A percentile compares a stretch with the other conserved stretches of the same genome.
Conservation (phyloP, 2,113 vertebrate species). For the Melanocharis versteri region DNA sequence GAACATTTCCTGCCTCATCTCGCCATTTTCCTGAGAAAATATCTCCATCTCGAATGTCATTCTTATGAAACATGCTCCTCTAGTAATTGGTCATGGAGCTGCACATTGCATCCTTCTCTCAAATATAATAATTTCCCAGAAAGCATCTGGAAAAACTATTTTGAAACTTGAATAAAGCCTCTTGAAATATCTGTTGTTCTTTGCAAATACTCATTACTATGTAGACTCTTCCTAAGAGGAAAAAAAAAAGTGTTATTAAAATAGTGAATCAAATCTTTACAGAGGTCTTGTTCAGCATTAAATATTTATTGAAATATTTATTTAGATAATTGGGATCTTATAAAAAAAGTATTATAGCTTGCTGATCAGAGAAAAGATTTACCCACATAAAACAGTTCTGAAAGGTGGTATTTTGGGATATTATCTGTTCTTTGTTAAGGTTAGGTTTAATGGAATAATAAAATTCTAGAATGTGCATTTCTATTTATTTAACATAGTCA, state of each 20-base stretch:
- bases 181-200: conserved; percentile 13
- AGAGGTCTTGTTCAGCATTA: not conserved
- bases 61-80: conserved; percentile 31
- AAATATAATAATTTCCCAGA: conserved; percentile 52
- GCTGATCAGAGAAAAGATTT: not conserved
- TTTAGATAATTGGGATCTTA: not conserved
- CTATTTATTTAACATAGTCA: not conserved
- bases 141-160: conserved; percentile 45
- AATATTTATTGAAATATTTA: conserved; percentile 18
- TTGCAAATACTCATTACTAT: conserved; percentile 26
- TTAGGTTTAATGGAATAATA: not conserved
- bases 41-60: conserved; percentile 33
- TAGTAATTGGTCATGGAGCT: conserved; percentile 46
- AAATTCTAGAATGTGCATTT: not conserved
- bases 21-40: conserved; percentile 54
- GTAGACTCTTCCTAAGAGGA: not conserved
- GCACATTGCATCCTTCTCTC: conserved; percentile 32
- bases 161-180: conserved; percentile 49
- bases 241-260: not conserved
- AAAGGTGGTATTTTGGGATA: not conserved
- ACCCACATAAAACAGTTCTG: not conserved
- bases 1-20: conserved; percentile 15
- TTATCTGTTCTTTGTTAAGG: not conserved
- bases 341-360: not conserved
- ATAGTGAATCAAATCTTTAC: conserved; percentile 7